A percentile compares a stretch with the other conserved stretches of the same genome.
These are phyloP conservation scores for Parauchenoglanis ngamensis DNA, from an alignment of 2,797 vertebrate species.

Conservation along the genomic window DNA sequence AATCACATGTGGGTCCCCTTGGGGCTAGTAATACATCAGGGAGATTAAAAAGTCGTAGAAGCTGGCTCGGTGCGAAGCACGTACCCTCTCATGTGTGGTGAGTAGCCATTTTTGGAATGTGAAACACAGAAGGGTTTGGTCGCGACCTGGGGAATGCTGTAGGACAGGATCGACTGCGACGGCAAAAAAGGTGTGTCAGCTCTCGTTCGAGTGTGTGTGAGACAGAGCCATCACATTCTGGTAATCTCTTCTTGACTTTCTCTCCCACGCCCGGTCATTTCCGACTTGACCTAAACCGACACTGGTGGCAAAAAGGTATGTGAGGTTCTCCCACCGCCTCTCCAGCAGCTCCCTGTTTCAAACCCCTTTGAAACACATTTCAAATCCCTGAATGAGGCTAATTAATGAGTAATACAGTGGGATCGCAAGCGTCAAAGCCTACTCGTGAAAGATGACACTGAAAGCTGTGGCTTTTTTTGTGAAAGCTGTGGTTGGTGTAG, in stretches of 20 bases:
- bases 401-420: not conserved
- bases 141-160: conserved; percentile 44
- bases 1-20: not conserved
- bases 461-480: not conserved
- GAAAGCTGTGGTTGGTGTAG: not conserved
- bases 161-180: conserved; percentile 33
- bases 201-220: not conserved
- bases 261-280: conserved; percentile 30
- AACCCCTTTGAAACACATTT: too few species aligned
- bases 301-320: not conserved
- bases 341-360: not conserved
- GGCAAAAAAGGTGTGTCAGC: conserved; percentile 37
- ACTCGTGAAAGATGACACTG: not conserved
- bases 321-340: not conserved
- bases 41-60: not conserved
- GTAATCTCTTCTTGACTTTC: not conserved
- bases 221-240: conserved; percentile 32
- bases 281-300: not conserved
- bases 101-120: not conserved
- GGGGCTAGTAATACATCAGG: too few species aligned
- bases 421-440: not conserved
- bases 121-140: conserved; percentile 42
- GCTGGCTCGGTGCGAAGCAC: not conserved
- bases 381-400: too few species aligned
- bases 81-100: not conserved